Percentiles rank a stretch among this genome's conserved stretches.
These are phyloP conservation scores for Steinernema hermaphroditum DNA, from an alignment of 2,888 invertebrate species.

Conservation along the genomic window DNA sequence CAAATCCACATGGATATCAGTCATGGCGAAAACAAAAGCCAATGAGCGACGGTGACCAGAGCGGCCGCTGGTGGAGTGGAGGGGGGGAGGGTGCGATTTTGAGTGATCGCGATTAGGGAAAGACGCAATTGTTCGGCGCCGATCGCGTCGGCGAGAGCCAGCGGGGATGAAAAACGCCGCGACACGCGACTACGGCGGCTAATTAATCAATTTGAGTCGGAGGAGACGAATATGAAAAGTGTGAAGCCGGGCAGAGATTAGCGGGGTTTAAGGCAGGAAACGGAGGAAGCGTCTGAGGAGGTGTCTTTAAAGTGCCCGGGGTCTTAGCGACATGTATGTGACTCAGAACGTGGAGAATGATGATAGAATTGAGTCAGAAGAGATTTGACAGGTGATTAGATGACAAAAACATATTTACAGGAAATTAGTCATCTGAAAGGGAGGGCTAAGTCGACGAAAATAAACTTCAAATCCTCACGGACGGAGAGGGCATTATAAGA, in stretches of 20 bases:
- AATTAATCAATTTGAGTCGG: conserved; percentile 19
- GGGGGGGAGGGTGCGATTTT: neutral
- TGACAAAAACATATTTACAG: too few relatives aligned
- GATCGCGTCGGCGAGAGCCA: neutral
- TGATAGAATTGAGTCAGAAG: too few relatives aligned
- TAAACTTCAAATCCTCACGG: too few relatives aligned
- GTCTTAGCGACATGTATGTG: too few relatives aligned
- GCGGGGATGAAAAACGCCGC: conserved; percentile 15
- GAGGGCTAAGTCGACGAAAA: too few relatives aligned
- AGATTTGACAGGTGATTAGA: too few relatives aligned
- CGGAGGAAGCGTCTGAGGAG: neutral
- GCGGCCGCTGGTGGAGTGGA: neutral
- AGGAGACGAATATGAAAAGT: conserved; percentile 25
- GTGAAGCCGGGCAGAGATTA: neutral
- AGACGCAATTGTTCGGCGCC: neutral
- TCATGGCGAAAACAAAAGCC: conserved; percentile 12
- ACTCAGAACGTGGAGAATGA: too few relatives aligned
- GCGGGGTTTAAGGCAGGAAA: neutral
- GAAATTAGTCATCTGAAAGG: too few relatives aligned
- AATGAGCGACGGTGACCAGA: neutral
- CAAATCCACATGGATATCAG: too few relatives aligned
- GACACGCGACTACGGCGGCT: neutral
- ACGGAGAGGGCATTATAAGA: too few relatives aligned
- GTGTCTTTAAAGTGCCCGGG: too few relatives aligned
- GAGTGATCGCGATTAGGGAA: conserved; percentile 17